A percentile compares a stretch with the other conserved stretches of the same genome.
phyloP scores from a whole-genome alignment of 1,140 invertebrate species.

The Dendroctonus ponderosae region DNA sequence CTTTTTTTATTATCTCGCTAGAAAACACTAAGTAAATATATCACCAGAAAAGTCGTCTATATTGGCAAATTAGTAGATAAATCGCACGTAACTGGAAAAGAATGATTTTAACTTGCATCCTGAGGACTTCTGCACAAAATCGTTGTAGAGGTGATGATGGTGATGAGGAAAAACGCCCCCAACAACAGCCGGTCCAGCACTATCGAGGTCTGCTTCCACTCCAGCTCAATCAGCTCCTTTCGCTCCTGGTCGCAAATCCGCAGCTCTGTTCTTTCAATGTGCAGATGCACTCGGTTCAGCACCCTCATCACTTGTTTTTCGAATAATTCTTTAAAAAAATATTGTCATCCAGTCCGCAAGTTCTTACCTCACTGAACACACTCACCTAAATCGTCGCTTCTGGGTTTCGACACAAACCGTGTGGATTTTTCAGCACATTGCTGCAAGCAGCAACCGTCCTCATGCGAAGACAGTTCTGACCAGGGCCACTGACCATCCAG shows the following conservation, averaged over 20 bases:
- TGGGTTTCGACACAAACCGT: constrained; percentile 43
- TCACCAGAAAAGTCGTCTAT: too few species aligned
- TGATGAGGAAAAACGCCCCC: constrained; percentile 66
- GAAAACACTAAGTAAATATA: too few species aligned
- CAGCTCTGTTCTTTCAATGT: constrained; percentile 70
- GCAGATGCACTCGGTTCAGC: constrained; percentile 66
- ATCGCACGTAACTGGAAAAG: too few species aligned
- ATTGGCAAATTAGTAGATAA: too few species aligned
- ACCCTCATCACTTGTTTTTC: constrained; percentile 53
- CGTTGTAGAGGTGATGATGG: constrained; percentile 61
- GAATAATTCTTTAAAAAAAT: constrained; percentile 47
- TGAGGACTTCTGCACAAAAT: constrained; percentile 57
- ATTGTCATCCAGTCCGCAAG: too few species aligned
- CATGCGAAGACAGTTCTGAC: constrained; percentile 42
- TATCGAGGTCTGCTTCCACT: constrained; percentile 79
- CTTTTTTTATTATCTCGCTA: too few species aligned
- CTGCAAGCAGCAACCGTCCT: constrained; percentile 46
- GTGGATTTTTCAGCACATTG: constrained; percentile 45
- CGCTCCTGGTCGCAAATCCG: constrained; percentile 66
- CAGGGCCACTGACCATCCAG: constrained; percentile 48
- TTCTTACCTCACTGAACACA: too few species aligned
- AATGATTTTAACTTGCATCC: constrained; percentile 13
- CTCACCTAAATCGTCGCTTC: constrained; percentile 45
- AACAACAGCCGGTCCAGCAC: constrained; percentile 67
- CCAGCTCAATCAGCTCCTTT: constrained; percentile 64